Conservation (phyloP, 2,888 invertebrate genomes). For the Ichneumoninae sp. region DNA sequence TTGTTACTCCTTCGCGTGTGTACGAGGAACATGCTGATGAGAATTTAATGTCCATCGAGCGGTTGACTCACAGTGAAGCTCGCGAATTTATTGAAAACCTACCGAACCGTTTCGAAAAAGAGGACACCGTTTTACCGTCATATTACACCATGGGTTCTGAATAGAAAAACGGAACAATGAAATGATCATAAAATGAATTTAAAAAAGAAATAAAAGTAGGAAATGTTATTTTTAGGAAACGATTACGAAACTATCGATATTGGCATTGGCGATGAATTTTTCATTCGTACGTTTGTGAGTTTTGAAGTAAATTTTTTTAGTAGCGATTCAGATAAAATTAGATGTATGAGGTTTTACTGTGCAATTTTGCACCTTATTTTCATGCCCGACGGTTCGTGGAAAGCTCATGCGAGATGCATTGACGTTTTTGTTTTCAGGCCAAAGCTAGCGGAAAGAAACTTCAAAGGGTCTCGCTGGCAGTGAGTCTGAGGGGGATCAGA, state of each 20-base stretch:
- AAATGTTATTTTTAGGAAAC: neutral
- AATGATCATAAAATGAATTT: no score
- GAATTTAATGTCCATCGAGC: neutral
- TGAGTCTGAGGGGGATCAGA: conserved; percentile 91
- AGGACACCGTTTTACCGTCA: no score
- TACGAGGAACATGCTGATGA: neutral
- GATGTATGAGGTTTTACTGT: neutral
- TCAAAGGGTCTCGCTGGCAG: conserved; percentile 89
- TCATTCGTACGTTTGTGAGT: no score
- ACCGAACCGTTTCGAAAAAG: no score
- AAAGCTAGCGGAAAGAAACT: conserved; percentile 86
- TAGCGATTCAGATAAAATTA: no score
- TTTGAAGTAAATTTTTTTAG: no score
- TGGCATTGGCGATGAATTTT: neutral
- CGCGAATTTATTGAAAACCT: no score
- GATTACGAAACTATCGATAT: neutral
- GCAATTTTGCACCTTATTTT: neutral
- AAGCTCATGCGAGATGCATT: neutral
- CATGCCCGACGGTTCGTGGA: neutral
- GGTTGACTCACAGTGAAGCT: neutral
- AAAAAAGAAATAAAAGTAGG: neutral
- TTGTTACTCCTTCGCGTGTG: neutral
- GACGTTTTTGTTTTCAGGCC: conserved; percentile 83
- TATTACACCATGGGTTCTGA: no score
- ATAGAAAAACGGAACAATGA: no score